Conservation (phyloP, 1,140 invertebrate species). For the Bombus polaris region DNA sequence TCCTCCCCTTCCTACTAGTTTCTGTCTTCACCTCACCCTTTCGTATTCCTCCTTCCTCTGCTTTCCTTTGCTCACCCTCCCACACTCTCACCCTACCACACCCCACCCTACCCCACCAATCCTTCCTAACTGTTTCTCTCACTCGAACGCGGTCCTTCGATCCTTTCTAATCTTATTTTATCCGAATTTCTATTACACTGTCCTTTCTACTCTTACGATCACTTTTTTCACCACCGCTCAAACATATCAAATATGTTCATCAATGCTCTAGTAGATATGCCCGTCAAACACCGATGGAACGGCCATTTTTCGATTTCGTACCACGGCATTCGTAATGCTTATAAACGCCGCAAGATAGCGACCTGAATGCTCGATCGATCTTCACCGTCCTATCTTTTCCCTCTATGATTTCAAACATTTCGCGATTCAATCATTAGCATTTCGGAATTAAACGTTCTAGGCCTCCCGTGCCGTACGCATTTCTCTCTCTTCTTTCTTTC, state of each 20-base stretch:
- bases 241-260: background rate
- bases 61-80: conserved; percentile 29
- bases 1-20: conserved; percentile 27
- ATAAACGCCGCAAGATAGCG: conserved; percentile 63
- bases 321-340: conserved; percentile 47
- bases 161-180: conserved; percentile 2
- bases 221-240: background rate
- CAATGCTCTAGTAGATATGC: conserved; percentile 46
- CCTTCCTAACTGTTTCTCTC: background rate
- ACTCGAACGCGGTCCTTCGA: background rate
- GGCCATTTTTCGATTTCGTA: conserved; percentile 69
- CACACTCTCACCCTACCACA: conserved; percentile 19
- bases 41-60: conserved; percentile 8
- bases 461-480: no score
- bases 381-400: conserved; percentile 27
- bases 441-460: background rate
- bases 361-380: conserved; percentile 61
- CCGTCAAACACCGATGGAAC: conserved; percentile 66
- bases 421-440: conserved; percentile 5
- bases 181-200: conserved; percentile 32
- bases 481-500: background rate
- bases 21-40: conserved; percentile 41
- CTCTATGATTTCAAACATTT: conserved; percentile 38
- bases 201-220: conserved; percentile 13
- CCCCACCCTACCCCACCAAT: background rate